A percentile compares a stretch with the other conserved stretches of the same genome.
phyloP scores from a whole-genome alignment of 1,140 invertebrate species.

The Paraescarpia echinospica region DNA sequence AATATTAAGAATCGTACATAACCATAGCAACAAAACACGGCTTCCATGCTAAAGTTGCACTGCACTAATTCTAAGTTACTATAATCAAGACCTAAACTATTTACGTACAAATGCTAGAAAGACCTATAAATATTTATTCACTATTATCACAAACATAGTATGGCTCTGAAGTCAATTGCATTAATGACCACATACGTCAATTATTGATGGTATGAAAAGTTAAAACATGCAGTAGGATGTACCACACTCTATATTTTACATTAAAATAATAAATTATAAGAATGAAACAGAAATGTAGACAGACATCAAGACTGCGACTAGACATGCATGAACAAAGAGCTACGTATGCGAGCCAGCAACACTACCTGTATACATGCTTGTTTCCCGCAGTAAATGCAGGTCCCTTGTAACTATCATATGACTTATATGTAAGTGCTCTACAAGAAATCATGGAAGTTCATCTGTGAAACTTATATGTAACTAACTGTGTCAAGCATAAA shows the following conservation, averaged over 20 bases:
- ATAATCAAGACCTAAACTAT: not conserved
- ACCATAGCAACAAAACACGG: not conserved
- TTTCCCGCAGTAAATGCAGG: not conserved
- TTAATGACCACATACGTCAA: not conserved
- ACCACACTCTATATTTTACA: not conserved
- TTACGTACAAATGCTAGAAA: not conserved
- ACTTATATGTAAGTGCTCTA: conserved; percentile 1
- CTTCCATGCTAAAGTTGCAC: not conserved
- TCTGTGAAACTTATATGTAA: not conserved
- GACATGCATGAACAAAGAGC: not conserved
- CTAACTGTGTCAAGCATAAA: not conserved
- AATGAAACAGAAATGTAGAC: not conserved
- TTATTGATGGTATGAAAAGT: not conserved
- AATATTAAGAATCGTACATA: not conserved
- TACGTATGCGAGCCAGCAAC: not conserved
- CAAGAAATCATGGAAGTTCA: not conserved
- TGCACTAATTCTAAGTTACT: not conserved
- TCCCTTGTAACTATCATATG: conserved; percentile 5
- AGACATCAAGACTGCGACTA: not conserved
- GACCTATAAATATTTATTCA: not conserved
- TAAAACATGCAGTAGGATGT: not conserved
- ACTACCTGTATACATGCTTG: not conserved
- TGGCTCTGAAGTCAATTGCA: not conserved
- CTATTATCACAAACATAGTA: not conserved
- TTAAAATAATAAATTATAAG: not conserved